Evolutionary conservation across 2,888 invertebrate species (phyloP).

Genomic region (Metellina segmentata): DNA sequence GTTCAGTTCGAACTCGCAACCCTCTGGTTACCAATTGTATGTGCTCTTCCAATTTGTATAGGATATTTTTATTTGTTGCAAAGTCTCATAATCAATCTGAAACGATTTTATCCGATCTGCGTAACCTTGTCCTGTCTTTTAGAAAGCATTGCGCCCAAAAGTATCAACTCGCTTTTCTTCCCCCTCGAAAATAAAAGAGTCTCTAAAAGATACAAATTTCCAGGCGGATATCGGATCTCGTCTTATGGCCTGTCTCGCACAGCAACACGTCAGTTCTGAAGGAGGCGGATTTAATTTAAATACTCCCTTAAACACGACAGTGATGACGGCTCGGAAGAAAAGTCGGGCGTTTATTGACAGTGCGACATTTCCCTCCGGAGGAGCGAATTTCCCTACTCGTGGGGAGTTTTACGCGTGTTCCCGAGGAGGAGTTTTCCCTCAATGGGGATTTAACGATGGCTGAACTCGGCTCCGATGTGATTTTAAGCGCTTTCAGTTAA

Average conservation of each 20-base stretch:
- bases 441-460: background rate
- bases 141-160: too few relatives aligned
- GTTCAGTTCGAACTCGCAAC: too few relatives aligned
- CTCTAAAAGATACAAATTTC: background rate
- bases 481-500: background rate
- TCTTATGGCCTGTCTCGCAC: background rate
- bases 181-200: background rate
- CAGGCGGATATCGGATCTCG: background rate
- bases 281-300: conserved; percentile 1
- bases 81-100: too few relatives aligned
- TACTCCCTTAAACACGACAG: background rate
- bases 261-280: background rate
- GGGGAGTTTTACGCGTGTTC: background rate
- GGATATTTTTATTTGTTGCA: too few relatives aligned
- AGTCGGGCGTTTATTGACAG: background rate
- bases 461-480: background rate
- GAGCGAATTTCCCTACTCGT: background rate
- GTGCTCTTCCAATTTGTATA: too few relatives aligned
- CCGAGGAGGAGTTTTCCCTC: background rate
- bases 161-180: too few relatives aligned
- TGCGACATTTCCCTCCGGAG: background rate
- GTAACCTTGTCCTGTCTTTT: too few relatives aligned
- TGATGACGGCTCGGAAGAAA: background rate
- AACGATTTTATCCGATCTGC: too few relatives aligned
- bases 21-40: too few relatives aligned